These are phyloP conservation scores for Periplaneta americana DNA, from an alignment of 1,140 invertebrate genomes.

Conservation along the genomic window DNA sequence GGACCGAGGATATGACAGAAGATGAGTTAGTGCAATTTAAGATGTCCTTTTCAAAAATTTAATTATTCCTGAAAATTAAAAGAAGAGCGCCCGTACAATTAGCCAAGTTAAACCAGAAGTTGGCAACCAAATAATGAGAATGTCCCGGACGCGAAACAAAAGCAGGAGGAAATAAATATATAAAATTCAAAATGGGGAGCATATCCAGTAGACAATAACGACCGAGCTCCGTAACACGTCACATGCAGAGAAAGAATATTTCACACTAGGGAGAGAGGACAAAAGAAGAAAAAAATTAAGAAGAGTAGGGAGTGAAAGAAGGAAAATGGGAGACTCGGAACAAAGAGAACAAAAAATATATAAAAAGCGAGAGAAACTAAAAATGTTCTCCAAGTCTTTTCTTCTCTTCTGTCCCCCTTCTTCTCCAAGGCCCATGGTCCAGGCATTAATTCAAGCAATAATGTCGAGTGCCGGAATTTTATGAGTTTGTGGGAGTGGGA, in stretches of 20 bases:
- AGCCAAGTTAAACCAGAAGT: background rate
- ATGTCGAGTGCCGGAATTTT: conserved; percentile 6
- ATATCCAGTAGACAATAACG: background rate
- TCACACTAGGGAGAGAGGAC: background rate
- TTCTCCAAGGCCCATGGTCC: background rate
- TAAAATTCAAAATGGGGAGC: background rate
- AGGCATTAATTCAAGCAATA: conserved; percentile 7
- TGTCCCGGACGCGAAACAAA: background rate
- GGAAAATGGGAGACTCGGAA: background rate
- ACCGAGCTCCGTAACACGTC: background rate
- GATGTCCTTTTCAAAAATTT: background rate
- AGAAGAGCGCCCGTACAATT: background rate
- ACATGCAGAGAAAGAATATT: conserved; percentile 3
- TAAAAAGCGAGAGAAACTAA: background rate
- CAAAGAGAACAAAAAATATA: background rate
- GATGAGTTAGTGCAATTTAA: background rate
- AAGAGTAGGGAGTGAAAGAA: background rate
- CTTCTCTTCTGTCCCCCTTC: background rate
- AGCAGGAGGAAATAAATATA: too few species aligned
- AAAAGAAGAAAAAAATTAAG: background rate
- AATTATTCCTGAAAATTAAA: background rate
- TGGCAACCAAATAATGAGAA: background rate
- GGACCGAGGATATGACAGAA: background rate
- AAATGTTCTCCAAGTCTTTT: background rate
- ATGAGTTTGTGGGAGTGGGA: background rate